Evolutionary conservation across 2,888 invertebrate genomes (phyloP).

Genomic region (Chirona hameri): DNA sequence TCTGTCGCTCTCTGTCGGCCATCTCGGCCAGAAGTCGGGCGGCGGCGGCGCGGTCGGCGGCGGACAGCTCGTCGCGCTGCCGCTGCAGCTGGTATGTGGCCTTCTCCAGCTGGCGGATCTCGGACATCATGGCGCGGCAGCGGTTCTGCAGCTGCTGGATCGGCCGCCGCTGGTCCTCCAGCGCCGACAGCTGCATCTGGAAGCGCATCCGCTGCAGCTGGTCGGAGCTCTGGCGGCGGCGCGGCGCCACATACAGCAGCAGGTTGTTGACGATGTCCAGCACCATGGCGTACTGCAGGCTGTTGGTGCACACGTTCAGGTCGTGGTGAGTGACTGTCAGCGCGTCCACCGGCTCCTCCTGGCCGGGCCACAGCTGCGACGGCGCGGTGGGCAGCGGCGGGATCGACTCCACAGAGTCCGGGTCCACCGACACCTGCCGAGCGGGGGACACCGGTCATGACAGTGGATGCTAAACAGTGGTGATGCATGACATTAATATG

Average conservation of each 20-base stretch:
- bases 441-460: conserved; percentile 45
- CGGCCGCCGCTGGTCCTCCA: conserved; percentile 85
- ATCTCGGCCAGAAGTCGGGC: conserved; percentile 49
- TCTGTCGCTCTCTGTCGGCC: conserved; percentile 33
- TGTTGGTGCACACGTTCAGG: conserved; percentile 93
- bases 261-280: conserved; percentile 97
- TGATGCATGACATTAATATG: too few relatives aligned
- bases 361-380: conserved; percentile 69
- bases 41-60: conserved; percentile 44
- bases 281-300: conserved; percentile 84
- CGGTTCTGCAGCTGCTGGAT: conserved; percentile 87
- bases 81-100: conserved; percentile 83
- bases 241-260: conserved; percentile 89
- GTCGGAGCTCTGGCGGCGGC: conserved; percentile 37
- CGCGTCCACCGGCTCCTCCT: conserved; percentile 87
- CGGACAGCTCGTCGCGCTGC: conserved; percentile 63
- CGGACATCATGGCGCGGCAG: conserved; percentile 60
- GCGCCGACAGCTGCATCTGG: conserved; percentile 83
- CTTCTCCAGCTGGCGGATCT: conserved; percentile 79
- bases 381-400: conserved; percentile 60
- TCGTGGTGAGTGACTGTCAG: conserved; percentile 98
- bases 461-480: conserved; percentile 38
- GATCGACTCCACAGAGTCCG: conserved; percentile 49
- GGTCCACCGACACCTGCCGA: not conserved
- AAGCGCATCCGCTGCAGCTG: conserved; percentile 52